Conservation (phyloP, 2,113 vertebrate genomes). For the Labeo catla region DNA sequence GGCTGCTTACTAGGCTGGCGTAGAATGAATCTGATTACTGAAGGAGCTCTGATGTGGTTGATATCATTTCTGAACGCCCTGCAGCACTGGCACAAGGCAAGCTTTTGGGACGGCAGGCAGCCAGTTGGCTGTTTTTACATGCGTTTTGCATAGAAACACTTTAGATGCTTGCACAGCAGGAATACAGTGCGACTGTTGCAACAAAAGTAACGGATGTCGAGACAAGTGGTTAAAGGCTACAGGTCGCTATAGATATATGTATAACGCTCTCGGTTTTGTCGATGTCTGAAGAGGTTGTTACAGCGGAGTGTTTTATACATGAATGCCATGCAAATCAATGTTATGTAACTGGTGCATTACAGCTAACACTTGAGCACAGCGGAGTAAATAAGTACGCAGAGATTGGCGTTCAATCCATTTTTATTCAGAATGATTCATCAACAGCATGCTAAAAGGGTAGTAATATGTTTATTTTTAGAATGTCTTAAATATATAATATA, state of each 20-base stretch:
- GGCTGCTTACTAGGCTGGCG: slow-evolving; percentile 8
- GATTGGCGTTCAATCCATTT: neutral
- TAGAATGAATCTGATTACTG: slow-evolving; percentile 57
- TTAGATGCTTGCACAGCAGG: slow-evolving; percentile 42
- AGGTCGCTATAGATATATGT: neutral
- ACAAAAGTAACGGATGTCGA: neutral
- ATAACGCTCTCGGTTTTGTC: slow-evolving; percentile 3
- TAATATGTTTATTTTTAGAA: neutral
- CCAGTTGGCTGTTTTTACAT: slow-evolving; percentile 48
- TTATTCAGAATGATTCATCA: neutral
- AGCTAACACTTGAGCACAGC: neutral
- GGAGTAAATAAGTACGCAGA: neutral
- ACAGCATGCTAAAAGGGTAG: neutral
- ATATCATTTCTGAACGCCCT: slow-evolving; percentile 40
- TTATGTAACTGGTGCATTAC: slow-evolving; percentile 24
- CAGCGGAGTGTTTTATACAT: neutral
- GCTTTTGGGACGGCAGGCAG: slow-evolving; percentile 45
- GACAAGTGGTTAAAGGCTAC: neutral
- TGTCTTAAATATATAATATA: neutral
- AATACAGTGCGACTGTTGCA: slow-evolving; percentile 17
- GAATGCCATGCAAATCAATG: neutral
- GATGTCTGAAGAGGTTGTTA: slow-evolving; percentile 4
- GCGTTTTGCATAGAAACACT: slow-evolving; percentile 49
- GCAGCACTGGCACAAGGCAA: slow-evolving; percentile 39
- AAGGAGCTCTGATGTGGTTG: slow-evolving; percentile 61